Conservation (phyloP, 2,797 vertebrate species). For the Xyrichtys novacula region DNA sequence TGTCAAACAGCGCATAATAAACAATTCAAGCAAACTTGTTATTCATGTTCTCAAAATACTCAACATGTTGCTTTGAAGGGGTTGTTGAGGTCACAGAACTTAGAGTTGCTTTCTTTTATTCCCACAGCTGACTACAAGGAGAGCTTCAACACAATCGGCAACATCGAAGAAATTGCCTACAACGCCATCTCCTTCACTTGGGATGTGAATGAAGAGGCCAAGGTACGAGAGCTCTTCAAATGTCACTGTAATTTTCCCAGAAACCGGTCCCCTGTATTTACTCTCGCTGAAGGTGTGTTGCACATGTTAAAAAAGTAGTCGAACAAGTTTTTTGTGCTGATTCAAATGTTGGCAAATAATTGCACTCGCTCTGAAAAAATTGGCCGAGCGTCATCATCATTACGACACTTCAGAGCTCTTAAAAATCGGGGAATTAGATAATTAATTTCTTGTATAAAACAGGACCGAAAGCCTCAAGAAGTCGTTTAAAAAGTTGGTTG, state of each 20-base stretch:
- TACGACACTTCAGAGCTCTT: background rate
- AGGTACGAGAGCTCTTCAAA: slow-evolving; percentile 82
- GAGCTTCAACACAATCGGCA: slow-evolving; percentile 97
- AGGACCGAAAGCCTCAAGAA: background rate
- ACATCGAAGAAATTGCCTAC: slow-evolving; percentile 98
- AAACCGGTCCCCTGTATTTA: slow-evolving; percentile 54
- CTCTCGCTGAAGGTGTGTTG: slow-evolving; percentile 53
- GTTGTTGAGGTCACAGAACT: background rate
- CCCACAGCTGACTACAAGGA: slow-evolving; percentile 96
- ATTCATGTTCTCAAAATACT: background rate
- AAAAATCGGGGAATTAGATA: background rate
- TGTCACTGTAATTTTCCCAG: slow-evolving; percentile 55
- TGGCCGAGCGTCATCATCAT: slow-evolving; percentile 33
- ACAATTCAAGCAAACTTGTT: background rate
- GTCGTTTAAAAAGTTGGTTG: slow-evolving; percentile 14
- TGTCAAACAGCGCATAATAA: background rate
- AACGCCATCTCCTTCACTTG: slow-evolving; percentile 99
- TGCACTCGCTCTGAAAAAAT: slow-evolving; percentile 30
- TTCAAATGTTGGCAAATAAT: slow-evolving; percentile 75
- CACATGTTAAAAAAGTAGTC: slow-evolving; percentile 57
- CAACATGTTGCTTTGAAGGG: background rate
- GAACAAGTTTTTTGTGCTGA: slow-evolving; percentile 70
- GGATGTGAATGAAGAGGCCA: slow-evolving; percentile 98
- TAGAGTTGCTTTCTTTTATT: slow-evolving; percentile 3
- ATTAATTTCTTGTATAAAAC: background rate